Conservation (phyloP, 2,113 vertebrate species). For the Gallinago jamesoni region DNA sequence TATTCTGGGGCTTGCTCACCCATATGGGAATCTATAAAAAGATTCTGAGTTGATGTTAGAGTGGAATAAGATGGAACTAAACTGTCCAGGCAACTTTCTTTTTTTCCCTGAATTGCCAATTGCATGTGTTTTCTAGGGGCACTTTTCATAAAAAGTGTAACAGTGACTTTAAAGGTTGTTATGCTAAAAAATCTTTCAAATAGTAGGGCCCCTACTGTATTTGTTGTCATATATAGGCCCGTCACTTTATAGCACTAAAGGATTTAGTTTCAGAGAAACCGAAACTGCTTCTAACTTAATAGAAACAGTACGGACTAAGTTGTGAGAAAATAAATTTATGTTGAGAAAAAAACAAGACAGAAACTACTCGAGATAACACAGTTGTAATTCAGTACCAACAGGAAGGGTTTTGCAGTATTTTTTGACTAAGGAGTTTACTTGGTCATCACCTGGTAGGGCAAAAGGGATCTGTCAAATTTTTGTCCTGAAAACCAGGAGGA, state of each 20-base stretch:
- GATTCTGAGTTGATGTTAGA: neutral
- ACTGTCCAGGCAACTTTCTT: neutral
- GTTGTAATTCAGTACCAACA: neutral
- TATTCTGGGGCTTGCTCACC: neutral
- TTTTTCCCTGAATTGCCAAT: neutral
- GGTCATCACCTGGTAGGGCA: neutral
- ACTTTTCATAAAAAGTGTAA: neutral
- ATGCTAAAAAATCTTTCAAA: neutral
- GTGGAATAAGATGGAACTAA: neutral
- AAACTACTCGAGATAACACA: neutral
- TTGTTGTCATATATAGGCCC: neutral
- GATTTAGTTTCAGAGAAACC: neutral
- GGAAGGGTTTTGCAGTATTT: neutral
- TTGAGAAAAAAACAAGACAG: neutral
- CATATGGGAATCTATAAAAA: neutral
- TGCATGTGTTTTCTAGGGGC: neutral
- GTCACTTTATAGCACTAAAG: neutral
- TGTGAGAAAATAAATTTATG: neutral
- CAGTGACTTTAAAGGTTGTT: neutral
- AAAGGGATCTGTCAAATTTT: neutral
- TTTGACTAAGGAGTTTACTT: neutral
- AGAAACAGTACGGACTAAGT: neutral
- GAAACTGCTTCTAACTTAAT: neutral
- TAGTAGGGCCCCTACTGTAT: neutral
- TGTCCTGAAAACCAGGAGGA: neutral